Conservation (phyloP, 1,140 invertebrate genomes). For the Pogonognathellus flavescens region DNA sequence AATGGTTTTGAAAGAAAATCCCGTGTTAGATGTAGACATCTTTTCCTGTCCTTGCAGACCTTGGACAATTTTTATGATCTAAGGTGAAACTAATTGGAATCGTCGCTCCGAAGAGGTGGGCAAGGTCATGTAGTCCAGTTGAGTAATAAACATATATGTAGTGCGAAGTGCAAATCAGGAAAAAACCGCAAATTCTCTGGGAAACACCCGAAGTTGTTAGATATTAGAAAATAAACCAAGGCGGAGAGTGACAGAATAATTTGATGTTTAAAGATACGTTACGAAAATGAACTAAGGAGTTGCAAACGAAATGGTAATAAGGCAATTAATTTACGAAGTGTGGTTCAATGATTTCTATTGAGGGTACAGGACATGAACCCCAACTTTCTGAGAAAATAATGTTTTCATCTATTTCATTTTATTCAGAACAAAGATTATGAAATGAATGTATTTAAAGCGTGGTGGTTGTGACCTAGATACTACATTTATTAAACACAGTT, state of each 20-base stretch:
- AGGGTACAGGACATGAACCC: slow-evolving; percentile 14
- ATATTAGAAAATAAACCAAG: neutral
- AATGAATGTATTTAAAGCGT: too few species aligned
- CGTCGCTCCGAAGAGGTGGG: neutral
- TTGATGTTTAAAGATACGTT: neutral
- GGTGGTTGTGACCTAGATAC: too few species aligned
- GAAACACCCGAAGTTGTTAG: neutral
- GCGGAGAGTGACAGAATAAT: neutral
- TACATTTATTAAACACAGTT: too few species aligned
- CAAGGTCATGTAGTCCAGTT: neutral
- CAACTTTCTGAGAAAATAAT: neutral
- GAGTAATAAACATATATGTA: slow-evolving; percentile 27
- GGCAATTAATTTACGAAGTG: neutral
- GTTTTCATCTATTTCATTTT: too few species aligned
- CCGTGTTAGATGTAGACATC: neutral
- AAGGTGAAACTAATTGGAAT: slow-evolving; percentile 23
- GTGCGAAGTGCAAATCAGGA: neutral
- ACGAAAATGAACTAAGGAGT: neutral
- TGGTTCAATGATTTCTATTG: slow-evolving; percentile 22
- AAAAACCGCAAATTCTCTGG: neutral
- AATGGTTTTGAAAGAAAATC: neutral
- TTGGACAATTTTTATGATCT: neutral
- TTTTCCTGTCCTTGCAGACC: neutral
- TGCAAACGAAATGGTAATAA: neutral
- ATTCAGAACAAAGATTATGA: too few species aligned